Evolutionary conservation across 2,888 invertebrate genomes (phyloP).

Genomic region (Scaptomyza parva): DNA sequence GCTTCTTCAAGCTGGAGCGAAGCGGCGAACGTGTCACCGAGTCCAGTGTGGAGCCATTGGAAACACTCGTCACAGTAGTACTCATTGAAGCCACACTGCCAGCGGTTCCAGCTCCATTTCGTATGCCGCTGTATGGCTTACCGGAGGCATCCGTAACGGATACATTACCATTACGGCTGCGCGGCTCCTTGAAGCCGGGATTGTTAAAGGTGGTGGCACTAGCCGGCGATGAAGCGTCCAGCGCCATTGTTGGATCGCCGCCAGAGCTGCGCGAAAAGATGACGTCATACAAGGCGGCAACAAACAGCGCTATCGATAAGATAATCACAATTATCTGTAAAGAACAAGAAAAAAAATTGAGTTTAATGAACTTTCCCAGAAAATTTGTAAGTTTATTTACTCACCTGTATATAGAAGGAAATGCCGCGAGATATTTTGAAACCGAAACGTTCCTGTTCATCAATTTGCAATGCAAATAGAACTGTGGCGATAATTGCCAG

Average conservation of each 20-base stretch:
- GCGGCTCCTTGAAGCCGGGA: slow-evolving; percentile 93
- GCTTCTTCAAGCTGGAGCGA: slow-evolving; percentile 93
- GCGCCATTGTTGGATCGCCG: slow-evolving; percentile 91
- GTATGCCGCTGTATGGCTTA: slow-evolving; percentile 90
- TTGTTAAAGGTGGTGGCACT: slow-evolving; percentile 93
- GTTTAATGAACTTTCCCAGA: not conserved
- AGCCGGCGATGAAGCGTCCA: slow-evolving; percentile 86
- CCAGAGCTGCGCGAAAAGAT: slow-evolving; percentile 90
- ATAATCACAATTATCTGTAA: slow-evolving; percentile 92
- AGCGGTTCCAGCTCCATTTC: slow-evolving; percentile 85
- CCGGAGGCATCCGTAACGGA: slow-evolving; percentile 95
- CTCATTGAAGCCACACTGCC: slow-evolving; percentile 91
- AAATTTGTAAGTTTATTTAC: slow-evolving; percentile 2
- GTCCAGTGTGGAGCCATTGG: slow-evolving; percentile 85
- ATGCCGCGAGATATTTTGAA: slow-evolving; percentile 91
- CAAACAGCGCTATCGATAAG: slow-evolving; percentile 90
- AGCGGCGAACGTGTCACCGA: slow-evolving; percentile 88
- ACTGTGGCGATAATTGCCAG: slow-evolving; percentile 92
- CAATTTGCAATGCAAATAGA: slow-evolving; percentile 93
- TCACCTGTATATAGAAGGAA: slow-evolving; percentile 95
- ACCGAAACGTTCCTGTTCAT: slow-evolving; percentile 90
- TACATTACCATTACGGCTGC: slow-evolving; percentile 85
- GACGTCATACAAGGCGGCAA: slow-evolving; percentile 92
- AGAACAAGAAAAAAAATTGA: slow-evolving; percentile 1
- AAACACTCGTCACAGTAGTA: slow-evolving; percentile 89